Evolutionary conservation across 2,113 vertebrate genomes (phyloP), one percentile per base, ranked within the genome.

Genomic region (Brachyhypopomus gauderio): DNA sequence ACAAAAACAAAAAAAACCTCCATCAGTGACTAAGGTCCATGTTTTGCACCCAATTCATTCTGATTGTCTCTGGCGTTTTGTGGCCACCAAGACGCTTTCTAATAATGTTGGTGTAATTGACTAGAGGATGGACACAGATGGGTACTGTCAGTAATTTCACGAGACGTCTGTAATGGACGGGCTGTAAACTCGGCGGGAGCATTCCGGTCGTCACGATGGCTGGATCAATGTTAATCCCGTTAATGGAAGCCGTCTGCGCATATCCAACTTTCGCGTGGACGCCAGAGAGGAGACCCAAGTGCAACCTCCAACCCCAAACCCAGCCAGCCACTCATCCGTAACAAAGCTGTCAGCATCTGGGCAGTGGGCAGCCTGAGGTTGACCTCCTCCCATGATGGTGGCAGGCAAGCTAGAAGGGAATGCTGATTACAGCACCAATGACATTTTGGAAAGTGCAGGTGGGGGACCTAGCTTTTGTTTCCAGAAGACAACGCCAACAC

Each of bases 171-270:
- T 80, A 75, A 75, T 41, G 66, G 62, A 72, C 69, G 14, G 3
- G 20, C 2, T 5, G 25, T 73, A 80, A 80, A 48, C 73, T 71
- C 14, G 23, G 20, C 38, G 58, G 58, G 17, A 48, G 55, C 38
- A 71, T 71, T 55, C 30, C 72, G 48, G 41, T 73, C 62, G 73
- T 69, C 60, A 56, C 58, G 2, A 25, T 62, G 25, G 38, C 60
- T 52, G 48, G 73, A 82, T 83, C 83, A 67, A 82, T 77, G 25
- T 71, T 87, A 84, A 85, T 86, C 81, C 78, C 60, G 34, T 75
- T 86, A 85, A 86, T 84, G 79, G 52, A 85, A 80, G 64, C 17
- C 11, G 60, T 72, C 55, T 45, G 25, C 30, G 73, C 36, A 27
- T 30, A 30, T 60, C 69, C 52, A 41, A 62, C 66, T 56, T 34